A percentile compares a stretch with the other conserved stretches of the same genome.
Evolutionary conservation across 2,113 vertebrate genomes (phyloP).

Genomic region (Hyaena hyaena): DNA sequence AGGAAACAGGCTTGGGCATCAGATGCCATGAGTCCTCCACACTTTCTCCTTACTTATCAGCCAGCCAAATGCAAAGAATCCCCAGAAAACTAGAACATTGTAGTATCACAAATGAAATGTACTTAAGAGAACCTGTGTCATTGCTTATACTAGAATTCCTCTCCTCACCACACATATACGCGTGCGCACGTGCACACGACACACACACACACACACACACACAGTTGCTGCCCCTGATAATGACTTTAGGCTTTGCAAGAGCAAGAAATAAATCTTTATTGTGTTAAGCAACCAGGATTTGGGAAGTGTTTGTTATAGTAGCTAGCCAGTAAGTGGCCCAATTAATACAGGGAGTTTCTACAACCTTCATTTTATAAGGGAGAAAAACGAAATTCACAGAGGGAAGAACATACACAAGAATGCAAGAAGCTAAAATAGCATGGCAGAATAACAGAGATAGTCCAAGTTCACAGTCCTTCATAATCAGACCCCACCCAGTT

Average conservation of each 20-base stretch:
- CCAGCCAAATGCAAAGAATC: not conserved
- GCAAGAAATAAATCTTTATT: not conserved
- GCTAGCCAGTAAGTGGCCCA: not conserved
- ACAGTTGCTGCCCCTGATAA: not conserved
- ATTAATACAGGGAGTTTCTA: not conserved
- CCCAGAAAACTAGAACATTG: not conserved
- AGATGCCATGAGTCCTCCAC: not conserved
- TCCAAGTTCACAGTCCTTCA: not conserved
- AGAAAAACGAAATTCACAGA: not conserved
- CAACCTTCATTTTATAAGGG: not conserved
- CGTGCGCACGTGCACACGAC: too few species aligned
- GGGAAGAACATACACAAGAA: not conserved
- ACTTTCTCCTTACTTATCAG: not conserved
- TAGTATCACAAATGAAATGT: not conserved
- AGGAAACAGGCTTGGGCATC: not conserved
- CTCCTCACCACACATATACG: not conserved
- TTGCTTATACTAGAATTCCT: not conserved
- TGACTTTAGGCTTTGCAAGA: not conserved
- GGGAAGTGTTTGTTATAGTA: not conserved
- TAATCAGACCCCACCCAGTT: not conserved
- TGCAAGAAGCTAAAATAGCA: not conserved
- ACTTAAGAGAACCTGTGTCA: not conserved
- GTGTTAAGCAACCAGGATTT: not conserved
- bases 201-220: not conserved
- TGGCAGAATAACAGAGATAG: not conserved